Base-by-base conservation (phyloP, 2,888 invertebrate genomes). In the Fragum whitleyi region DNA sequence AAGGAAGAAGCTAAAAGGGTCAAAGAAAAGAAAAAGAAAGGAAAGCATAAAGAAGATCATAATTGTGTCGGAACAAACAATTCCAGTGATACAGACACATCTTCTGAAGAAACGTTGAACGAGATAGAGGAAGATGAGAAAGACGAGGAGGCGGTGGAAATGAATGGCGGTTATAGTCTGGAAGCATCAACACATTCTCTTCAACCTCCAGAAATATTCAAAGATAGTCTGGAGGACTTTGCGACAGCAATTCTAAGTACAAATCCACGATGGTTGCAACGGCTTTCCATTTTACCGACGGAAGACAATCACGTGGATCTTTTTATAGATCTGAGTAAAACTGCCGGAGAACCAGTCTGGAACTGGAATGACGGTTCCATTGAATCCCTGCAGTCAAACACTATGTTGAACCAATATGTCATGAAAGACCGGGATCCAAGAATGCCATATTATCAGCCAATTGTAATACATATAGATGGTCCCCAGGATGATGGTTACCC, bases 281-380 rank as follows among this genome's bases (percentile, higher is more conserved):
- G 82, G 26, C 67, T 85, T 9, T 83, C 85, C 1, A 51, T 85
- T 16, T 65, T 65, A 9, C 82, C 83, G 3, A 29, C 77, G 23
- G 90, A 88, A 14, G 90, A 91, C 14, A 86, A 88, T 51, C 73
- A 79, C 39, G 90, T 91, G 1, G 91, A 91, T 76, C 61, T 91
- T 28, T 91, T 91, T 77, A 85, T 91, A 55, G 91, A 91, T 65
- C 73, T 91, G 9, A 88, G 90, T 72, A 86, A 77, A 0, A 87
- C 83, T 0, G 89, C 89, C 47, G 81, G 86, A 0, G 26, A 75
- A 5, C 79, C 78, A 0, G 87, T 79, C 0, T 87, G 89, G 81
- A 86, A 89, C 83, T 87, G 85, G 71, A 77, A 87, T 32, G 86
- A 86, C 68, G 90, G 89, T 5, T 89, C 90, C 0, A 77, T 71